A percentile compares a stretch with the other conserved stretches of the same genome.
phyloP scores from a whole-genome alignment of 2,888 invertebrate species.

The Pseudoips prasinana region DNA sequence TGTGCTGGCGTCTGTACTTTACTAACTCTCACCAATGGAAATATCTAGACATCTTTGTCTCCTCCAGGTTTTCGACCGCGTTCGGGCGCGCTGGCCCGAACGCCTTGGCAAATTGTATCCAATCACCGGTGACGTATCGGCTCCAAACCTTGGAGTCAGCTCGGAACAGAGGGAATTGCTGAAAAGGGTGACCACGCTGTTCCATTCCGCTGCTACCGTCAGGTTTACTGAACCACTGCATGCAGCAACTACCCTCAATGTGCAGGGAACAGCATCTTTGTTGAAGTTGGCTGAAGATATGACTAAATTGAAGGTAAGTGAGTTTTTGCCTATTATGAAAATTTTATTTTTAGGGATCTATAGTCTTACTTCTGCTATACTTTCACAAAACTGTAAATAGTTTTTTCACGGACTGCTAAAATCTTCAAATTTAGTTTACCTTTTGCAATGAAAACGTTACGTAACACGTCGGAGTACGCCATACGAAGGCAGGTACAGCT shows the following conservation, averaged over 20 bases:
- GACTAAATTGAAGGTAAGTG: slow-evolving; percentile 85
- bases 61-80: slow-evolving; percentile 85
- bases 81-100: slow-evolving; percentile 84
- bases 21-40: too few species aligned
- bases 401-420: too few species aligned
- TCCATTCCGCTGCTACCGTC: slow-evolving; percentile 98
- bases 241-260: slow-evolving; percentile 93
- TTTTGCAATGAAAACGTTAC: too few species aligned
- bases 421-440: too few species aligned
- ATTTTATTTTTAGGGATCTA: too few species aligned
- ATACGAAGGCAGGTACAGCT: too few species aligned
- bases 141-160: slow-evolving; percentile 86
- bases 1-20: too few species aligned
- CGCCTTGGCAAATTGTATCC: slow-evolving; percentile 85
- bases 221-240: slow-evolving; percentile 95
- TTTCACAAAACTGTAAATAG: too few species aligned
- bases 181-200: slow-evolving; percentile 90
- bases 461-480: too few species aligned
- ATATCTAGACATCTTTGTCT: too few species aligned
- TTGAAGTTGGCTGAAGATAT: slow-evolving; percentile 92
- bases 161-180: slow-evolving; percentile 84
- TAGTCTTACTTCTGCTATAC: too few species aligned
- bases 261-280: slow-evolving; percentile 92
- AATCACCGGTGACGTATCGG: slow-evolving; percentile 89
- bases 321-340: too few species aligned